Evolutionary conservation across 2,113 vertebrate species (phyloP).

Genomic region (Rhinopomastus cyanomelas): DNA sequence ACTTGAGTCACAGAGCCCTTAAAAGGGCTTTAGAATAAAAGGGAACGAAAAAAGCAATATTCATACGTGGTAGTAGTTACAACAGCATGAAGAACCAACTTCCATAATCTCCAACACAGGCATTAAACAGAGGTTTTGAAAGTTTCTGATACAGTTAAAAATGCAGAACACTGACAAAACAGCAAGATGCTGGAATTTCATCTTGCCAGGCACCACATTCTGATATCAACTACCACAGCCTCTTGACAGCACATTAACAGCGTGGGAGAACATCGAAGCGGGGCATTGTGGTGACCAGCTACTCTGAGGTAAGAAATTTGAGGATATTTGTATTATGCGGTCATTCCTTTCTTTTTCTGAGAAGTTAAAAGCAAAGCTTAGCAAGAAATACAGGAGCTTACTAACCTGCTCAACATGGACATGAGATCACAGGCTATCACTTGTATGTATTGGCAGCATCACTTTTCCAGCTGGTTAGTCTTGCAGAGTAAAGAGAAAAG

Average conservation of each 20-base stretch:
- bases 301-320: not conserved
- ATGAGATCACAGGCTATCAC: not conserved
- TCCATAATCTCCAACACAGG: slow-evolving; percentile 29
- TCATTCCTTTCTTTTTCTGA: not conserved
- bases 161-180: slow-evolving; percentile 9
- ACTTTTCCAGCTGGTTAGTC: not conserved
- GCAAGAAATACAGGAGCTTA: not conserved
- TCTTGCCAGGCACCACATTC: not conserved
- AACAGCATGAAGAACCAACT: too few relatives aligned
- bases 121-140: slow-evolving; percentile 22
- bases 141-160: slow-evolving; percentile 6
- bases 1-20: not conserved
- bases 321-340: not conserved
- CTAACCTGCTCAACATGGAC: not conserved
- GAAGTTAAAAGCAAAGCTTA: not conserved
- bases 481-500: not conserved
- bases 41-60: not conserved
- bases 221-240: not conserved
- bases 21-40: not conserved
- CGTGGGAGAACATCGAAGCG: not conserved
- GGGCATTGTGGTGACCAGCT: not conserved
- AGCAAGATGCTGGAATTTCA: not conserved
- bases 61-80: not conserved
- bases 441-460: rapidly evolving
- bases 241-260: not conserved